Conservation (phyloP, 2,888 invertebrate genomes). For the Latrodectus elegans region DNA sequence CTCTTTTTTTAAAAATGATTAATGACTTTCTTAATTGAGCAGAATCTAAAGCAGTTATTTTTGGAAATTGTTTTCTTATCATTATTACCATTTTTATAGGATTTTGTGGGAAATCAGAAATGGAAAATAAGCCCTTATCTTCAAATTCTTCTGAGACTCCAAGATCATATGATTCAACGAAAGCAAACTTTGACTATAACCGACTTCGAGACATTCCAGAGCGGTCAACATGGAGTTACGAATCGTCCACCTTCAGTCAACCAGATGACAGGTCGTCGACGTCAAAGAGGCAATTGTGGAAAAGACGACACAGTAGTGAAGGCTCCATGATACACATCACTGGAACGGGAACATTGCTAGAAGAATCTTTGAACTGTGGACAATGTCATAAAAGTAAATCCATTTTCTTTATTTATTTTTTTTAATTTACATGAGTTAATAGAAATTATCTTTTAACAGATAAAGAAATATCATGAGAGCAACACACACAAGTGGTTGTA, state of each 20-base stretch:
- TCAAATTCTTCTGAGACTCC: neutral
- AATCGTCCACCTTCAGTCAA: neutral
- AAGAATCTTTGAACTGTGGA: slow-evolving; percentile 34
- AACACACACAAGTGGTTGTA: too few relatives aligned
- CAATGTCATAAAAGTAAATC: slow-evolving; percentile 20
- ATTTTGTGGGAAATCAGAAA: neutral
- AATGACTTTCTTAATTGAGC: too few relatives aligned
- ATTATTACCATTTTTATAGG: too few relatives aligned
- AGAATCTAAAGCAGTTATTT: too few relatives aligned
- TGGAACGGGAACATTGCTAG: slow-evolving; percentile 47
- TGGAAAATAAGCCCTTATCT: neutral
- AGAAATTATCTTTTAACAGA: too few relatives aligned
- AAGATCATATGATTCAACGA: neutral
- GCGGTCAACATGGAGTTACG: neutral
- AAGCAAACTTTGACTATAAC: neutral
- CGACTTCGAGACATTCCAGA: neutral
- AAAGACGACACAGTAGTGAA: slow-evolving; percentile 56
- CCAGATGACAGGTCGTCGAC: neutral
- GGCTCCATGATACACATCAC: slow-evolving; percentile 58
- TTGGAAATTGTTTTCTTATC: too few relatives aligned
- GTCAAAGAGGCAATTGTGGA: neutral
- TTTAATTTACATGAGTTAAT: too few relatives aligned
- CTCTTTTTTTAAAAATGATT: too few relatives aligned
- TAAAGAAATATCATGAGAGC: too few relatives aligned
- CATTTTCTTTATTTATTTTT: too few relatives aligned